Base-by-base conservation (phyloP, 35 echinoderm and acorn worm genomes). In the Hemicentrotus pulcherrimus region DNA sequence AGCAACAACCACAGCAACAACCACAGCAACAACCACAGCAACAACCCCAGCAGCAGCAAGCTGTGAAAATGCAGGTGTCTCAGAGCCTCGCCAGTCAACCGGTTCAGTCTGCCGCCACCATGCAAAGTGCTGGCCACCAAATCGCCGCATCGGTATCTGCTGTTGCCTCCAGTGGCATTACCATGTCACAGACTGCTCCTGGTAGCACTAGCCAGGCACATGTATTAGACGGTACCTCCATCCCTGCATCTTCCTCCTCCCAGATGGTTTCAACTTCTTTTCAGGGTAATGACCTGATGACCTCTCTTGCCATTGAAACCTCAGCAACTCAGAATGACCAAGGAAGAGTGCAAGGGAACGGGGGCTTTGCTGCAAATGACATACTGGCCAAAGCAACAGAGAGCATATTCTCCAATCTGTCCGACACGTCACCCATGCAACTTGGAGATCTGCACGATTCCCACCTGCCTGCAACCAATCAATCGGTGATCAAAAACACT, bases 371-470 rank as follows among this genome's bases (percentile, higher is more conserved):
- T 47, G 85, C 95, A 48, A 94, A 97, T 48, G 97, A 97, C 78
- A 97, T 97, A 33, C 92, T 97, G 10, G 97, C 97, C 85, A 96
- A 96, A 91, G 97, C 97, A 19, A 95, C 97, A 47, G 97, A 96
- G 48, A 96, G 95, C 16, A 97, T 97, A 32, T 97, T 97, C 91
- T 96, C 97, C 4, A 70, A 35, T 10, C 32, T 91, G 48, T 85
- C 48, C 13, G 95, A 96, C 31, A 95, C 61, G 32, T 96, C 95
- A 2, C 96, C 96, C 0, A 47, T 97, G 46, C 95, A 94, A 45
- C 52, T 96, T 19, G 86, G 94, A 48, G 96, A 93, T 58, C 91
- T 93, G 91, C 47, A 93, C 7, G 91, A 93, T 71, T 45, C 86
- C 31, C 61, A 70, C 52, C 10, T 14, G 14, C 85, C 32, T 86